Conservation (phyloP, 2,113 vertebrate species). For the Paradoxurus hermaphroditus region DNA sequence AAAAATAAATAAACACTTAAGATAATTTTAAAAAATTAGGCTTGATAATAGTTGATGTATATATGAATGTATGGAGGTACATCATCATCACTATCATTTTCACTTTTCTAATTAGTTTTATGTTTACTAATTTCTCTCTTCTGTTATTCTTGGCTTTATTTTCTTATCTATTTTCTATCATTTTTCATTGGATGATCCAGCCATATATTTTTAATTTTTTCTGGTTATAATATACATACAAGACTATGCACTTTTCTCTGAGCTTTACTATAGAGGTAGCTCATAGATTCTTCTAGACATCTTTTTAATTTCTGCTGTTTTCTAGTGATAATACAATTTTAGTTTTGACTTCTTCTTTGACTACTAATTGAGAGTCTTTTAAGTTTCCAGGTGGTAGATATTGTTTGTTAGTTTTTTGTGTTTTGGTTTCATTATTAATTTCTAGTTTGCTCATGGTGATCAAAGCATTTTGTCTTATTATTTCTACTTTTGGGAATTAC, state of each 20-base stretch:
- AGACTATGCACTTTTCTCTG: not conserved
- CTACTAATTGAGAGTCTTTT: not conserved
- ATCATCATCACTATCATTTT: not conserved
- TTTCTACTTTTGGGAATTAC: not conserved
- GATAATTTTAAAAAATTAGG: too few relatives aligned
- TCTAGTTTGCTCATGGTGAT: not conserved
- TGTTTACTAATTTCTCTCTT: not conserved
- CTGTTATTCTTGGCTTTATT: not conserved
- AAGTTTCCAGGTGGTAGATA: not conserved
- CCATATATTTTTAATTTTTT: not conserved
- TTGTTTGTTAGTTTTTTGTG: not conserved
- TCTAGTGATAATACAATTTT: not conserved
- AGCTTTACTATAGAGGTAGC: not conserved
- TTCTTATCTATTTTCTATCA: not conserved
- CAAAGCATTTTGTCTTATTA: not conserved
- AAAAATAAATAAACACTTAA: too few relatives aligned
- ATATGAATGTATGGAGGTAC: not conserved
- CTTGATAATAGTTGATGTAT: not conserved
- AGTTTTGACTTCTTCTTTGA: conserved; percentile 14
- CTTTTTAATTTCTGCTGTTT: not conserved
- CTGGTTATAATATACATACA: not conserved
- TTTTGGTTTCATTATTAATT: not conserved
- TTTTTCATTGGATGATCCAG: not conserved
- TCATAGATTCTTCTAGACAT: not conserved
- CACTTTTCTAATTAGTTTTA: not conserved